Base-by-base conservation (phyloP, 2,797 vertebrate genomes). In the Iguana delicatissima region DNA sequence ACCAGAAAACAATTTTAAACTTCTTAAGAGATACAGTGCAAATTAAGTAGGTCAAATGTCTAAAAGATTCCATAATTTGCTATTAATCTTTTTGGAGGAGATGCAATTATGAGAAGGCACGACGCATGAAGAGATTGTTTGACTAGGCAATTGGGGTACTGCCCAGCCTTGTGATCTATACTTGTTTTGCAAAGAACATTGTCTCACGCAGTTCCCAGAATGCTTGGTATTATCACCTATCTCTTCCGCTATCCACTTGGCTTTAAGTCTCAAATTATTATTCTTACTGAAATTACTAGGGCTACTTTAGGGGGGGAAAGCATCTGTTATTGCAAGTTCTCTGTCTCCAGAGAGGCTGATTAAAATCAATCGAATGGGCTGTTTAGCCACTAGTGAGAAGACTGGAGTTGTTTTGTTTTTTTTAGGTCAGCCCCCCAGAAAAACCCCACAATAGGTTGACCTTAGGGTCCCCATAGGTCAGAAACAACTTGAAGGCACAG, bases 81-180 rank as follows among this genome's bases (percentile, higher is more conserved):
- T 74, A 73, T 80, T 72, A 67, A 88, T 95, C 90, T 90, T 88
- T 62, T 82, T 55, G 52, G 73, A 82, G 57, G 91, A 89, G 90
- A 46, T 72, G 85, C 89, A 95, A 94, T 80, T 89, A 73, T 50
- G 55, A 72, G 79, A 77, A 90, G 42, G 42, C 22, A 88, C 84
- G 91, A 91, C 26, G 42, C 73, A 93, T 13, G 76, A 92, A 90
- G 89, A 94, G 26, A 80, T 86, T 90, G 89, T 46, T 89, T 81
- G 87, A 84, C 26, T 13, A 57, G 77, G 59, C 24, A 59, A 72
- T 55, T 88, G 57, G 62, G 93, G 18, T 0, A 35, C 2, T 91
- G 84, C 92, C 84, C 89, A 89, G 59, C 85, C 69, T 88, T 1
- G 16, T 24, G 46, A 90, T 87, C 18, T 0, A 0, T 0, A 72